These are phyloP conservation scores for Mactra quadrangularis DNA, from an alignment of 1,140 invertebrate genomes.

Conservation along the genomic window DNA sequence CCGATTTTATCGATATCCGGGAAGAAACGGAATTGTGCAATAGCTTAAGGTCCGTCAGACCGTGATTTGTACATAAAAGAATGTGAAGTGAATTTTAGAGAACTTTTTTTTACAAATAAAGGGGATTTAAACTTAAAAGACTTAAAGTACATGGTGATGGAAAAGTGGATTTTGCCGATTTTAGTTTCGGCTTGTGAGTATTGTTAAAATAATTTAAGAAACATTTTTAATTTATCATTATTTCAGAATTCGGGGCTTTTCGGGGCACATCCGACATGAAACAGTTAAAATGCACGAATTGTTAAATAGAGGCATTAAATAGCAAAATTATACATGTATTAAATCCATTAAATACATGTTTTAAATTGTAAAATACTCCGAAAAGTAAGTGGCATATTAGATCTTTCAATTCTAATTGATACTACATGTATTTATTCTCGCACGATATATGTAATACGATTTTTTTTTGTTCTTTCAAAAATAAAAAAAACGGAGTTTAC, in stretches of 20 bases:
- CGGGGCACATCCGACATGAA: too few relatives aligned
- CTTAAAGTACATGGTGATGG: conserved; percentile 26
- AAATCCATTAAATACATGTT: neutral
- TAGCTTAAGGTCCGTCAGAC: neutral
- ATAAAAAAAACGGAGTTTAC: too few relatives aligned
- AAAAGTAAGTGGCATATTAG: too few relatives aligned
- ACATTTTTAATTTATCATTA: too few relatives aligned
- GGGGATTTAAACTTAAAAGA: neutral
- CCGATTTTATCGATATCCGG: neutral
- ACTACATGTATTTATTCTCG: too few relatives aligned
- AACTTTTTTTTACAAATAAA: neutral
- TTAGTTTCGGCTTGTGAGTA: conserved; percentile 5
- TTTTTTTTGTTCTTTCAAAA: too few relatives aligned
- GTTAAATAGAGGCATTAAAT: neutral
- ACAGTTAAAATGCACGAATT: neutral
- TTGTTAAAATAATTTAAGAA: neutral
- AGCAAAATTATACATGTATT: neutral
- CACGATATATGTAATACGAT: too few relatives aligned
- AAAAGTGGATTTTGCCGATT: neutral
- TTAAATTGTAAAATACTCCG: too few relatives aligned
- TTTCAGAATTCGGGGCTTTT: too few relatives aligned
- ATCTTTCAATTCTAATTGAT: too few relatives aligned
- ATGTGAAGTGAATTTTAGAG: neutral
- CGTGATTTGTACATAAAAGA: neutral
- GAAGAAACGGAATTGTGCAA: conserved; percentile 39